Evolutionary conservation across 2,888 invertebrate species (phyloP).

Genomic region (Drosophila siamana): DNA sequence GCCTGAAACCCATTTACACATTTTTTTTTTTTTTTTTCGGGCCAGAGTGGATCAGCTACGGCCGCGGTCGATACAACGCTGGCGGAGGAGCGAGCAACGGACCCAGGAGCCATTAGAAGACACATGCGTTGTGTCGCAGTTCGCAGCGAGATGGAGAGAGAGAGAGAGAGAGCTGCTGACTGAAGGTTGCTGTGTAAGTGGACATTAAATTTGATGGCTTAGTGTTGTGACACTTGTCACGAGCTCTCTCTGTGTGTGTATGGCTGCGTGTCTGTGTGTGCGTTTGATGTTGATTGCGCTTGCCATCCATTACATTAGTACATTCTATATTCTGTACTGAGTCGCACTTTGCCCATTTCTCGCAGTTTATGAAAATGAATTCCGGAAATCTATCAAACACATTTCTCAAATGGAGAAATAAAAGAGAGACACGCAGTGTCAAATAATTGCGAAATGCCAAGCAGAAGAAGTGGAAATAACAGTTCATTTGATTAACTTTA

Average conservation of each 20-base stretch:
- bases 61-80: conserved; percentile 31
- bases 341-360: conserved; percentile 11
- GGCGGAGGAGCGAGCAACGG: conserved; percentile 10
- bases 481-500: background rate
- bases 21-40: conserved; percentile 41
- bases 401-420: background rate
- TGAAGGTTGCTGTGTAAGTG: conserved; percentile 57
- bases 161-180: too few species aligned
- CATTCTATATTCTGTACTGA: conserved; percentile 25
- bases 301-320: conserved; percentile 54
- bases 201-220: conserved; percentile 74
- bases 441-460: background rate
- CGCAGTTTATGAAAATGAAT: conserved; percentile 13
- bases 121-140: conserved; percentile 42
- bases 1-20: conserved; percentile 69
- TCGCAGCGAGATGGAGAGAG: too few species aligned
- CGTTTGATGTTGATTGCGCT: conserved; percentile 52
- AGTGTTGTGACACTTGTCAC: conserved; percentile 71
- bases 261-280: conserved; percentile 16
- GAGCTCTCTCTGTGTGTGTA: conserved; percentile 27
- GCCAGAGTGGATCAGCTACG: conserved; percentile 15
- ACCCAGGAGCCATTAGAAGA: conserved; percentile 49
- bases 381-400: conserved; percentile 9
- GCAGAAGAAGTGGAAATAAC: background rate
- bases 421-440: too few species aligned